These are phyloP conservation scores for Psilanteris sp. DNA, from an alignment of 1,140 invertebrate species.

Conservation along the genomic window DNA sequence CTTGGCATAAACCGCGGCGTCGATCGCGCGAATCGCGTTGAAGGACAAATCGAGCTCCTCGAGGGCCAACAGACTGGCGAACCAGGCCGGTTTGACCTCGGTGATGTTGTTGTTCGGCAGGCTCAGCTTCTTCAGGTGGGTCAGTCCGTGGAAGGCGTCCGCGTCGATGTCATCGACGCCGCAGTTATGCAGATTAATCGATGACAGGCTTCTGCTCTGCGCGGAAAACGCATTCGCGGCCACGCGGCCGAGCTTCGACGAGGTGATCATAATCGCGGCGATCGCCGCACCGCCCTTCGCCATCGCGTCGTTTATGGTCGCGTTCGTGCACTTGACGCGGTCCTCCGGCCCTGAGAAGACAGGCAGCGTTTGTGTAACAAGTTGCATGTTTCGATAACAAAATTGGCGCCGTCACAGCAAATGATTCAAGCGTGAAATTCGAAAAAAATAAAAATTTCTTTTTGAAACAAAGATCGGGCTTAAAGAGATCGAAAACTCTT, in stretches of 20 bases:
- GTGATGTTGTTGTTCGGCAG: conserved; percentile 68
- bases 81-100: conserved; percentile 61
- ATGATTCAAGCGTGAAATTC: too few species aligned
- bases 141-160: conserved; percentile 61
- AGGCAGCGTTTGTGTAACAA: too few species aligned
- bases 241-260: conserved; percentile 61
- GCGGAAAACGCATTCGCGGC: conserved; percentile 49
- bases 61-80: conserved; percentile 59
- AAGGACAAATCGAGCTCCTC: conserved; percentile 72
- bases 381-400: too few species aligned
- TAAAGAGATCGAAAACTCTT: too few species aligned
- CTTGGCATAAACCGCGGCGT: conserved; percentile 55
- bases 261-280: conserved; percentile 54
- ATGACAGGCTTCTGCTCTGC: conserved; percentile 52
- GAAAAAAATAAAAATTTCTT: too few species aligned
- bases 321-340: conserved; percentile 66
- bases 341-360: conserved; percentile 41
- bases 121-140: conserved; percentile 63
- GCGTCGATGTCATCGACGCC: conserved; percentile 58
- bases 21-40: conserved; percentile 66
- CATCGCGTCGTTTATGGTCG: conserved; percentile 36
- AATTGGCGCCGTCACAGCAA: too few species aligned
- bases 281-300: conserved; percentile 32
- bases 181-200: conserved; percentile 68
- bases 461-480: too few species aligned